phyloP scores from a whole-genome alignment of 35 echinoderm and acorn worm species.

The Eucidaris tribuloides region DNA sequence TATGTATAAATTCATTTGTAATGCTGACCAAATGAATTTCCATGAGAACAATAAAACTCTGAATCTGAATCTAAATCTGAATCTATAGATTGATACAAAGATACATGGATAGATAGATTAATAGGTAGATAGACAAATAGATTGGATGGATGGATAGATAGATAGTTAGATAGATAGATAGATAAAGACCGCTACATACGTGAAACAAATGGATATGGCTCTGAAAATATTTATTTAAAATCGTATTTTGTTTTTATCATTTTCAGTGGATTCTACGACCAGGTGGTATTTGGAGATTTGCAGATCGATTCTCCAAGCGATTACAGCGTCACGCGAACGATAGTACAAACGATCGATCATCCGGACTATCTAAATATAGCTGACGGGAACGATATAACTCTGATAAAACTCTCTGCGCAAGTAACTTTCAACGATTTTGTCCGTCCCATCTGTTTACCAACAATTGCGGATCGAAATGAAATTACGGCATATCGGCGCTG shows the following conservation, averaged over 20 bases:
- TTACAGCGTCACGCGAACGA: not conserved
- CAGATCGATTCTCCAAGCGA: not conserved
- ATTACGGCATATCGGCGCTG: not conserved
- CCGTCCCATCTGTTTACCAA: slow-evolving; percentile 11
- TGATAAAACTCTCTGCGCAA: not conserved
- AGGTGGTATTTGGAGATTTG: not conserved
- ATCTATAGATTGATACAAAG: too few species aligned
- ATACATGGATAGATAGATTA: too few species aligned
- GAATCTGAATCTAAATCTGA: too few species aligned
- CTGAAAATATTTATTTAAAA: too few species aligned
- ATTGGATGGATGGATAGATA: too few species aligned
- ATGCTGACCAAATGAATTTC: too few species aligned
- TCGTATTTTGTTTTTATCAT: not conserved
- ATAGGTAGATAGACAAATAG: too few species aligned
- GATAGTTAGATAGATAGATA: too few species aligned
- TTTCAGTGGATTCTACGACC: not conserved
- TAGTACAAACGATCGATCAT: not conserved
- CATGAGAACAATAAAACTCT: too few species aligned
- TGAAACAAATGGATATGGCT: too few species aligned
- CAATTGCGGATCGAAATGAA: not conserved
- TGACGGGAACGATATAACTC: slow-evolving; percentile 19
- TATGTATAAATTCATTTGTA: too few species aligned
- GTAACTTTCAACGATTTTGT: slow-evolving; percentile 1
- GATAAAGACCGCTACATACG: too few species aligned
- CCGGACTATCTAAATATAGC: not conserved